Conservation (phyloP, 2,113 vertebrate genomes). For the Onychostoma macrolepis region DNA sequence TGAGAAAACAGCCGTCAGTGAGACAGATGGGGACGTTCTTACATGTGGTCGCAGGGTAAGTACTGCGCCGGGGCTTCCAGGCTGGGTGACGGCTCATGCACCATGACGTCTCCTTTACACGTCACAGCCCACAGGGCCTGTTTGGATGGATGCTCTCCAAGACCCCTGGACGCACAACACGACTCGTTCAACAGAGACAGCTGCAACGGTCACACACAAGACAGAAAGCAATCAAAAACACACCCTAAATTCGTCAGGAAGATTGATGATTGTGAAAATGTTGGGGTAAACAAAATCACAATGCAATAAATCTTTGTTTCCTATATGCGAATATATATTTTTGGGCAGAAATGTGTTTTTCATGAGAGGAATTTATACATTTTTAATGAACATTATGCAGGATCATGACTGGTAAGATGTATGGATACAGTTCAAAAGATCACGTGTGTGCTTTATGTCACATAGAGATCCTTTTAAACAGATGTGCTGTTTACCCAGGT, state of each 20-base stretch:
- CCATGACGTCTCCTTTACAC: slow-evolving; percentile 93
- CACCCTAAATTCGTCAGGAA: neutral
- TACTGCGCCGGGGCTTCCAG: slow-evolving; percentile 79
- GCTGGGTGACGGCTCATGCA: slow-evolving; percentile 86
- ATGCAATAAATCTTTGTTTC: neutral
- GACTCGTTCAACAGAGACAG: slow-evolving; percentile 87
- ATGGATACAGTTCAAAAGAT: neutral
- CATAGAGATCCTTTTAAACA: neutral
- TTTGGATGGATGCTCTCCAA: slow-evolving; percentile 81
- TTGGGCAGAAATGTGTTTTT: neutral
- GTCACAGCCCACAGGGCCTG: slow-evolving; percentile 95
- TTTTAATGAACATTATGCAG: neutral
- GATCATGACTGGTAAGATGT: neutral
- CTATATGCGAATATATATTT: neutral
- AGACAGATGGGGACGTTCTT: slow-evolving; percentile 65
- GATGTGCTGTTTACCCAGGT: slow-evolving; percentile 85
- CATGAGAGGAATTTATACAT: neutral
- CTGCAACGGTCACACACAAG: slow-evolving; percentile 67
- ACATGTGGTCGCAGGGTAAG: slow-evolving; percentile 91
- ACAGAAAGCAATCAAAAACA: neutral
- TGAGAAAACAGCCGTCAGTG: neutral
- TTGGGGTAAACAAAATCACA: no score
- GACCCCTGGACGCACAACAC: slow-evolving; percentile 87
- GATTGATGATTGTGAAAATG: neutral
- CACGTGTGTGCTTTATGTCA: neutral